phyloP scores from a whole-genome alignment of 2,797 vertebrate species.

The Hydrolagus colliei region DNA sequence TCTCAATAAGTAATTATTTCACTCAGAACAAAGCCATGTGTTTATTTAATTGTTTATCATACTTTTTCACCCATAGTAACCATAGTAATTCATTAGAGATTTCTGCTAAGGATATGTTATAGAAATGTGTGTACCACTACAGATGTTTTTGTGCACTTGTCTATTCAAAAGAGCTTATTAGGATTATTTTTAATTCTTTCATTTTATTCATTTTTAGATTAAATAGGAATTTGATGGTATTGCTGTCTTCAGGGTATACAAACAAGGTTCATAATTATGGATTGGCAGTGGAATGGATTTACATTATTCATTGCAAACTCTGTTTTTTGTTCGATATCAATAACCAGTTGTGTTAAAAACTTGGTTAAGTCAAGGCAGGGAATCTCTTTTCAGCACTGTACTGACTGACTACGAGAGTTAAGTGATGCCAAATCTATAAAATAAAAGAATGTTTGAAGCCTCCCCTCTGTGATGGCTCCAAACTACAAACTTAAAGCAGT shows the following conservation, averaged over 20 bases:
- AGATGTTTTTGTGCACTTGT: background rate
- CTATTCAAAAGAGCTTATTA: background rate
- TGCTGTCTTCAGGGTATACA: background rate
- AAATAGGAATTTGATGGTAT: background rate
- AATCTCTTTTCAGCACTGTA: background rate
- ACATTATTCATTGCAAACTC: background rate
- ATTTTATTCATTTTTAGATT: conserved; percentile 6
- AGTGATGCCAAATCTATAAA: conserved; percentile 41
- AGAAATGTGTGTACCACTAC: background rate
- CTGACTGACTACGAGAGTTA: background rate
- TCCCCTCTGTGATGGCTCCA: conserved; percentile 39
- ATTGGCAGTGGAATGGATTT: background rate
- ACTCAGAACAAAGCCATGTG: background rate
- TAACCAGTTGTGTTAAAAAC: background rate
- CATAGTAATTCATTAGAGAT: background rate
- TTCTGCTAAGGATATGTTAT: background rate
- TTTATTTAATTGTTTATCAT: background rate
- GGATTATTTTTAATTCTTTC: background rate
- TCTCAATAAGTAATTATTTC: background rate
- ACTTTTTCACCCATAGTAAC: background rate
- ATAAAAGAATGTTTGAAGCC: conserved; percentile 40
- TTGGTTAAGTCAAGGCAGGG: background rate
- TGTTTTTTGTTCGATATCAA: background rate
- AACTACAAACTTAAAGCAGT: conserved; percentile 35
- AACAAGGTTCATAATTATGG: background rate